Evolutionary conservation across 2,888 invertebrate genomes (phyloP), one percentile per base, ranked within the genome.

Genomic region (Amphipyra tragopoginis): DNA sequence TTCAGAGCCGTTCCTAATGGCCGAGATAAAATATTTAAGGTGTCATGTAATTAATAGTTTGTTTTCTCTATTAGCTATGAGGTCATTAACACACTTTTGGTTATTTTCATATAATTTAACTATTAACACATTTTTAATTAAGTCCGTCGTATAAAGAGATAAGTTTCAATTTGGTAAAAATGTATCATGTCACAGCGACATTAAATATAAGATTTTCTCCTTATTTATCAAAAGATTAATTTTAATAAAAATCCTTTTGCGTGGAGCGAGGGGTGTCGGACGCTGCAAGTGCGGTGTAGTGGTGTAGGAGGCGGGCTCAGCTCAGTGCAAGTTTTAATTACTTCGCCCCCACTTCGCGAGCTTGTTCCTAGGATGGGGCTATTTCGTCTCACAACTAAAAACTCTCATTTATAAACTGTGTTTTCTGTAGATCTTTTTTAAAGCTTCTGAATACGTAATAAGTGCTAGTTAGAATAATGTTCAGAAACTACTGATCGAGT

Each of bases 271-370:
- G 76, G 70, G 74, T 67, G 74, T 65, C 72, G 71, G 76, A 51
- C 65, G 58, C 75, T 74, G 71, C 78, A 77, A 72, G 66, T 76
- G 78, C 66, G 63, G 62, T 69, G 71, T 67, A 63, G 75, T 62
- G 65, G 64, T 65, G 74, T 65, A 63, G 75, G 68, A 77, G 77
- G 75, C 74, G 71, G 71, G 70, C 76, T 73, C 67, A 65, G 71
- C 65, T 76, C 77, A 73, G 81, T 85, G 86, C 87, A 92, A 93
- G 85, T 93, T 93, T 93, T 93, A 93, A 93, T 93, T 93, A 91
- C 90, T 93, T 92, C 85, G 82, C 85, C 81, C 87, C 86, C 85
- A 85, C 88, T 91, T 88, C 79, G 76, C 85, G 76, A 83, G 87
- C 87, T 87, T 84, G 87, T 86, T 90, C 83, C 85, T 84, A 80